Evolutionary conservation across 2,888 invertebrate genomes (phyloP), one percentile per base, ranked within the genome.

Genomic region (Zaprionus obscuricornis): DNA sequence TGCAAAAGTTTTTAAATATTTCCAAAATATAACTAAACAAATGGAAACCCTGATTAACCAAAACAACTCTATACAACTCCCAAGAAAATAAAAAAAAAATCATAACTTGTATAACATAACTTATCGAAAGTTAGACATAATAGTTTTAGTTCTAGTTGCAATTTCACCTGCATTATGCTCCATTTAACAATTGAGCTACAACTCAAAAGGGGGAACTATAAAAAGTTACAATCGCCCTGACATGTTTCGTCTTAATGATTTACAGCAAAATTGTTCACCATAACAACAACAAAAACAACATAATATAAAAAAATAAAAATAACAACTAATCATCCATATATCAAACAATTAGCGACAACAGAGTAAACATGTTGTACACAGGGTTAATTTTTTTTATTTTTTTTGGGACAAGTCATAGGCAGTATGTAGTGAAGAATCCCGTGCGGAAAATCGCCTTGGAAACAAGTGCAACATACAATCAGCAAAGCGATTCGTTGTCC

Each of bases 311-410:
- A 27, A 36, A 36, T 18, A 8, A 33, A 3, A 18, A 36, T 18
- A 17, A 14, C 27, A 17, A 47, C 59, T 68, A 54, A 56, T 59
- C 40, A 60, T 16, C 54, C 51, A 83, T 79, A 76, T 68, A 76
- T 83, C 72, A 72, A 83, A 57, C 79, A 81, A 81, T 81, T 83
- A 81, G 83, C 79, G 74, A 74, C 79, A 74, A 65, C 43, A 63
- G 74, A 72, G 64, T 74, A 76, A 79, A 69, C 79, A 82, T 47
- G 56, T 49, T 52, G 47, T 18, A 46, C 14, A 16, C 40, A 45
- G 49, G 22, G n/a, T 3, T 5, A n/a, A 27, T 26, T 7, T 5
- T n/a, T 5, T 7, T 10, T 10, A 8, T 10, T 29, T 45, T 40
- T 36, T 26, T 14, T 16, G 31, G 18, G 10, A 6, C 20, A 17